These are phyloP conservation scores for Alsophila aescularia DNA, from an alignment of 2,888 invertebrate species.

Conservation along the genomic window DNA sequence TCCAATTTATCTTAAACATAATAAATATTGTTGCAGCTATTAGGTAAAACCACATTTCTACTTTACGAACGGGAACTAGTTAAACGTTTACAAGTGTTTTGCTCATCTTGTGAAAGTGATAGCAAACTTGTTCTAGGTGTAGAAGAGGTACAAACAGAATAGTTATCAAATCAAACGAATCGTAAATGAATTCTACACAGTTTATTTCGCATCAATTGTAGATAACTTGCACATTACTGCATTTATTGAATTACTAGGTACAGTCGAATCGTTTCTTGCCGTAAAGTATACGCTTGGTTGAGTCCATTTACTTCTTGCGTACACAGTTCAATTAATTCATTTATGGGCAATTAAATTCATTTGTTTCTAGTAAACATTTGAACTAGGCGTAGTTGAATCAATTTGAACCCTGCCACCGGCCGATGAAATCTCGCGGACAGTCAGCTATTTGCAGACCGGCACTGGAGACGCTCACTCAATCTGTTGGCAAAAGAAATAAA, in stretches of 20 bases:
- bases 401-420: neutral
- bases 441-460: neutral
- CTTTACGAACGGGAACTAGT: too few species aligned
- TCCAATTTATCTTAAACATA: too few species aligned
- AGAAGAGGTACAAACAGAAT: neutral
- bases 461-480: constrained; percentile 20
- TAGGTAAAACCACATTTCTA: too few species aligned
- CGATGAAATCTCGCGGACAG: neutral
- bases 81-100: neutral
- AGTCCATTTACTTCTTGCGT: too few species aligned
- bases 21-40: too few species aligned
- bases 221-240: neutral
- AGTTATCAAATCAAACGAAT: neutral
- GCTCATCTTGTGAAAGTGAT: neutral
- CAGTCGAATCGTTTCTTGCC: too few species aligned
- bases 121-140: neutral
- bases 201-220: neutral
- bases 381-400: neutral
- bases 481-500: constrained; percentile 24
- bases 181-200: neutral
- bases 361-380: neutral
- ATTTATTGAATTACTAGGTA: too few species aligned
- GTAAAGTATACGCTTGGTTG: too few species aligned
- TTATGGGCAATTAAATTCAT: neutral
- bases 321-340: too few species aligned